phyloP scores from a whole-genome alignment of 2,888 invertebrate genomes.

The Acleris cristana region DNA sequence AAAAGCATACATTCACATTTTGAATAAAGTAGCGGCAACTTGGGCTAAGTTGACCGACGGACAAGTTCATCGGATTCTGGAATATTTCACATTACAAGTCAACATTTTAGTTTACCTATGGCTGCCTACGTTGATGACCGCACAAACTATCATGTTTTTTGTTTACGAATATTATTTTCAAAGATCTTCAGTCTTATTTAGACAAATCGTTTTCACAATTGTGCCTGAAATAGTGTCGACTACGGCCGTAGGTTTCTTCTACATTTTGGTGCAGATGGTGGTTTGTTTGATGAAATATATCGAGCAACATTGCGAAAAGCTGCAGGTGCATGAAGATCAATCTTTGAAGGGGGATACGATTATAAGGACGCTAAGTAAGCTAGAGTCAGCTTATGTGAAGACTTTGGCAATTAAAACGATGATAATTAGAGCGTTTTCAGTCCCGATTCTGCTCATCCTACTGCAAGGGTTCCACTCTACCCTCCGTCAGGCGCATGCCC shows the following conservation, averaged over 20 bases:
- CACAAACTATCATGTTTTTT: constrained; percentile 2
- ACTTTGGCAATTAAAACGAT: constrained; percentile 16
- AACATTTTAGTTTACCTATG: not conserved
- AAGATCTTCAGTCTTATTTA: not conserved
- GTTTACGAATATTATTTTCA: too few relatives aligned
- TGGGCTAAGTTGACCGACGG: constrained; percentile 10
- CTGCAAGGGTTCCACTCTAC: constrained; percentile 31
- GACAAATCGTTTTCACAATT: not conserved
- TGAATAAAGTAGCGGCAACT: constrained; percentile 2
- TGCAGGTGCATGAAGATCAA: not conserved
- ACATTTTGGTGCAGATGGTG: constrained; percentile 30
- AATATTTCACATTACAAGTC: constrained; percentile 14
- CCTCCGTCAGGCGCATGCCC: constrained; percentile 29
- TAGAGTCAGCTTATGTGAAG: constrained; percentile 27
- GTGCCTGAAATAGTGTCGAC: not conserved
- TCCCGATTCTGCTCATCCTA: constrained; percentile 23
- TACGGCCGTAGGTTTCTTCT: constrained; percentile 19
- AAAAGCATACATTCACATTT: constrained; percentile 15
- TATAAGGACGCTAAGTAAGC: not conserved
- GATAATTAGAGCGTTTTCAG: constrained; percentile 33
- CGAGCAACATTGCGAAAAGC: constrained; percentile 13
- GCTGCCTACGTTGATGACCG: not conserved
- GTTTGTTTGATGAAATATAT: constrained; percentile 34
- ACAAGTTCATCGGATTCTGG: constrained; percentile 4
- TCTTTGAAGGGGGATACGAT: not conserved